Base-by-base conservation (phyloP, 2,888 invertebrate species). In the Eustalomyia histrio region DNA sequence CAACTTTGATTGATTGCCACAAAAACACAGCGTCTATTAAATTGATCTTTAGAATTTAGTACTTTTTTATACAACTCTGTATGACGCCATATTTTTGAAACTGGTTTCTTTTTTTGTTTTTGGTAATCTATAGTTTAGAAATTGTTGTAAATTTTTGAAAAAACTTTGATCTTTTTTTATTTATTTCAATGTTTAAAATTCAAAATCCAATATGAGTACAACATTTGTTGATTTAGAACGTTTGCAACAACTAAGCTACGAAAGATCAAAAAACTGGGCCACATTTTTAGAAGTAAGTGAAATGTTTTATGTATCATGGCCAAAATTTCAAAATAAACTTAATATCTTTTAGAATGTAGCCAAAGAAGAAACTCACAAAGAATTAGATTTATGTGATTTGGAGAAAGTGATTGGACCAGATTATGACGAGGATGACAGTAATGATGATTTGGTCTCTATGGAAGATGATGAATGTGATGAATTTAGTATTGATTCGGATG, bases 181-280 rank as follows among this genome's bases (percentile, higher is more conserved):
- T 21, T 24, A 61, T 47, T 61, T 17, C 10, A 43, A 12, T 17
- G 8, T 47, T 21, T 61, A 7, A n/a, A 61, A 16, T 12, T 43
- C 4, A 24, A 10, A 18, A 39, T 58, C 17, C n/a, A n/a, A 39
- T 33, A 64, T 52, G 21, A 55, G 24, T 33, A 12, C 58, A 10
- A 99, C 99, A 87, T 99, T 99, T 87, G 99, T 99, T 87, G 99
- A 99, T 92, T 93, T 99, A 86, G 99, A 99, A 91, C 58, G 60
- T 0, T 60, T 88, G 50, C 87, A 88, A 64, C 65, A 85, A 3
- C 12, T 86, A 7, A 57, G 75, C 1, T 89, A 83, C 68, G 86
- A 88, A 64, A 87, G 90, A 21, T 88, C 87, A 0, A 90, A 86
- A 71, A n/a, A 7, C 1, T 89, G 90, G 90, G 71, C 87, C 0